phyloP scores from a whole-genome alignment of 2,113 vertebrate species.

The Cololabis saira region DNA sequence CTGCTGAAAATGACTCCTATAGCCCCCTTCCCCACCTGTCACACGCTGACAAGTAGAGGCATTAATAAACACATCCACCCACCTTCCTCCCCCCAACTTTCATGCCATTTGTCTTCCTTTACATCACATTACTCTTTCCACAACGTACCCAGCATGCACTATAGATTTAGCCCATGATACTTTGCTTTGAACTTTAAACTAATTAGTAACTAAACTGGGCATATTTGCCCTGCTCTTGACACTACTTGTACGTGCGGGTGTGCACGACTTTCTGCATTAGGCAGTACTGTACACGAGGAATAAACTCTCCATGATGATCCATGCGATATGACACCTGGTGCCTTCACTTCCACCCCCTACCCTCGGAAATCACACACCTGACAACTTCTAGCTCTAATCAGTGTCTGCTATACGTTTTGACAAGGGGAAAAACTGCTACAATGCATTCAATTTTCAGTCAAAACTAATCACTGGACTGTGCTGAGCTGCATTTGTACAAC shows the following conservation, averaged over 20 bases:
- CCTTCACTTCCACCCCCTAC: neutral
- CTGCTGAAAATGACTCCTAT: conserved; percentile 17
- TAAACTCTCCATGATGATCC: too few relatives aligned
- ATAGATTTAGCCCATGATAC: conserved; percentile 25
- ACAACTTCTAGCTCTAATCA: neutral
- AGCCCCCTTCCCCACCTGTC: conserved; percentile 55
- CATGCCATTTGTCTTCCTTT: conserved; percentile 16
- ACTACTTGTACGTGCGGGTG: too few relatives aligned
- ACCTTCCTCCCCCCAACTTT: conserved; percentile 16
- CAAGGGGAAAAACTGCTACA: neutral
- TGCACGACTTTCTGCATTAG: too few relatives aligned
- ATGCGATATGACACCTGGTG: conserved; percentile 17
- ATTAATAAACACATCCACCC: conserved; percentile 44
- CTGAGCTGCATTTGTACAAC: too few relatives aligned
- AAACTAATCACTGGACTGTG: neutral
- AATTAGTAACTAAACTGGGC: neutral
- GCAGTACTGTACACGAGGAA: conserved; percentile 5
- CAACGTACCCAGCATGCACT: conserved; percentile 29
- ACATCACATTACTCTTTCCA: conserved; percentile 19
- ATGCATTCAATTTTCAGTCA: too few relatives aligned
- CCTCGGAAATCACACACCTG: neutral
- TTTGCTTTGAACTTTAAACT: conserved; percentile 54
- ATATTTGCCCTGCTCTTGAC: too few relatives aligned
- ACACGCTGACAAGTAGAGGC: conserved; percentile 63
- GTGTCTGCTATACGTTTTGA: too few relatives aligned